Percentiles rank a stretch among this genome's conserved stretches.
phyloP scores from a whole-genome alignment of 1,140 invertebrate species.

The Yoshiicerus persimilis region DNA sequence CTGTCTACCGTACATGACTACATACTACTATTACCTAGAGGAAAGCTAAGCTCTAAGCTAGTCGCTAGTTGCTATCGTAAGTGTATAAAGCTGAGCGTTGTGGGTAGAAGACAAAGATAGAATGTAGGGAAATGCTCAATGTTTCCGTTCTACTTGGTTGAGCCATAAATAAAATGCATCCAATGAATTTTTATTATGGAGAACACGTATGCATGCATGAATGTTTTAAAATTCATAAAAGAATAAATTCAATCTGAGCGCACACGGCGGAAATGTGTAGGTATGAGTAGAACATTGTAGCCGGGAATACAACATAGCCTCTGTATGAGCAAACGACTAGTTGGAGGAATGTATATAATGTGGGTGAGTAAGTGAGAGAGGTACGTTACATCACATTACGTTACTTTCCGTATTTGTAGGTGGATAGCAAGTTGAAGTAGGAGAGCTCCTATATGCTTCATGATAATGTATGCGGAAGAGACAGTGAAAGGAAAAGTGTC shows the following conservation, averaged over 20 bases:
- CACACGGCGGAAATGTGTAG: conserved; percentile 43
- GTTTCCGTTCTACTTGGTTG: conserved; percentile 49
- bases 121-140: conserved; percentile 30
- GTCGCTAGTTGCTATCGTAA: not conserved
- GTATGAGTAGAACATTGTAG: not conserved
- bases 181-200: conserved; percentile 50
- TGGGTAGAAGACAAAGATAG: conserved; percentile 25
- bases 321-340: not conserved
- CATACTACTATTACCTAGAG: no score
- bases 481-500: conserved; percentile 50
- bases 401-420: not conserved
- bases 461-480: conserved; percentile 49
- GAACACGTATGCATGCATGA: conserved; percentile 42
- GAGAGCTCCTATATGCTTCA: conserved; percentile 6
- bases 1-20: not conserved
- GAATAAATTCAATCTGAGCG: conserved; percentile 49
- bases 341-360: not conserved
- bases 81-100: conserved; percentile 6
- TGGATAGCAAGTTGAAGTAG: not conserved
- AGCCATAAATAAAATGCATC: conserved; percentile 46
- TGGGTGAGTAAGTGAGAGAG: conserved; percentile 10
- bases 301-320: no score
- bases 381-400: not conserved
- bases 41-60: not conserved
- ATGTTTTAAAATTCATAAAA: conserved; percentile 51